phyloP scores from a whole-genome alignment of 2,797 vertebrate species.

The Decapterus maruadsi region DNA sequence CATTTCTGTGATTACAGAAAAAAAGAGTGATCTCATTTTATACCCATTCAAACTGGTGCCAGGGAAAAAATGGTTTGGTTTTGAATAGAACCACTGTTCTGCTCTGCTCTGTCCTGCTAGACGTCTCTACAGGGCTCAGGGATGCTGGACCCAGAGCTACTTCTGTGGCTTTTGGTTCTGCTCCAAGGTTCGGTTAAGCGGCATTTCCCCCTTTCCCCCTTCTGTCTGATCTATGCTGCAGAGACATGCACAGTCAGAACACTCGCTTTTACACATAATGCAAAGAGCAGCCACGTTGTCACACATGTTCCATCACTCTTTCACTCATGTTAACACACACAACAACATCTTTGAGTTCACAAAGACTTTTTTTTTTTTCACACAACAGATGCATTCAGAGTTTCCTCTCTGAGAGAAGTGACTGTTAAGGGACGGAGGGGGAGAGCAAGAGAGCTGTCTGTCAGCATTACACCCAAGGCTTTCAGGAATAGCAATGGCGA shows the following conservation, averaged over 20 bases:
- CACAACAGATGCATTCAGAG: conserved; percentile 41
- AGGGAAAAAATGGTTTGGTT: conserved; percentile 78
- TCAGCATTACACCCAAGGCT: conserved; percentile 55
- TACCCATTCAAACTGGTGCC: conserved; percentile 71
- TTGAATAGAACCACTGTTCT: conserved; percentile 86
- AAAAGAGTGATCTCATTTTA: conserved; percentile 75
- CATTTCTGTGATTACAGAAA: conserved; percentile 53
- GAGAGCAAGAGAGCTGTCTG: conserved; percentile 42
- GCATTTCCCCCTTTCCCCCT: conserved; percentile 64
- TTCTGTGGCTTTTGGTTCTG: conserved; percentile 78
- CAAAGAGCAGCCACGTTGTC: conserved; percentile 56
- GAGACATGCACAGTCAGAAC: conserved; percentile 57
- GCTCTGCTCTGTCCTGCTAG: conserved; percentile 65
- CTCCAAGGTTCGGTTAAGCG: conserved; percentile 74
- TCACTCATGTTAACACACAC: conserved; percentile 34
- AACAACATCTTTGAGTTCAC: conserved; percentile 22
- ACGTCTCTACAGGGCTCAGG: conserved; percentile 57
- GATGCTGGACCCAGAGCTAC: conserved; percentile 72
- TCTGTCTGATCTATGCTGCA: conserved; percentile 66
- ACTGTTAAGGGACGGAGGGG: conserved; percentile 44
- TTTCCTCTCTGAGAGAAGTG: conserved; percentile 41
- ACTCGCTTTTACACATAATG: conserved; percentile 43
- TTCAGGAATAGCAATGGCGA: conserved; percentile 74
- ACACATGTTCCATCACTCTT: conserved; percentile 44
- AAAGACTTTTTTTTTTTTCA: conserved; percentile 26